Evolutionary conservation across 1,140 invertebrate genomes (phyloP).

Genomic region (Lepidotrigona ventralis): DNA sequence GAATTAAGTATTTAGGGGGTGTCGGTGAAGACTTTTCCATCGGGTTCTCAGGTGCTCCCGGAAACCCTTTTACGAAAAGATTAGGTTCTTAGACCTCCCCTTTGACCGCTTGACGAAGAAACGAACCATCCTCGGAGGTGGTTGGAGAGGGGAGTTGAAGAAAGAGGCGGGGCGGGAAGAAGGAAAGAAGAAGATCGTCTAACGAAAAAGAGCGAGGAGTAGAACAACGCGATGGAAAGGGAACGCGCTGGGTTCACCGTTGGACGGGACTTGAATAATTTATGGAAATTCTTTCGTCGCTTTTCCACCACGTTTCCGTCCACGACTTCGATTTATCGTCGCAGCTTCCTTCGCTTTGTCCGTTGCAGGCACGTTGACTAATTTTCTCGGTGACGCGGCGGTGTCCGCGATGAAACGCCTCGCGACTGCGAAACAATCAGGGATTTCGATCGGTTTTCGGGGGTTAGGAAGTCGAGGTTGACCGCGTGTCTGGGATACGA

Average conservation of each 20-base stretch:
- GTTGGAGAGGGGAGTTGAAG: neutral
- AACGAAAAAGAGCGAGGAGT: neutral
- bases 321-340: constrained; percentile 41
- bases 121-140: neutral
- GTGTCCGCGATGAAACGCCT: neutral
- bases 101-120: constrained; percentile 51
- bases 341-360: neutral
- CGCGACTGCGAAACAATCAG: constrained; percentile 1
- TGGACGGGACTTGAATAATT: constrained; percentile 65
- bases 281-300: constrained; percentile 53
- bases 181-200: neutral
- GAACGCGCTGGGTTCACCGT: constrained; percentile 21
- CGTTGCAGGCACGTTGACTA: constrained; percentile 1
- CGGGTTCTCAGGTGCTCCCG: constrained; percentile 62
- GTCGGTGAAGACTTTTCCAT: constrained; percentile 58
- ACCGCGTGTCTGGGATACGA: too few relatives aligned
- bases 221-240: neutral
- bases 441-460: too few relatives aligned
- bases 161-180: neutral
- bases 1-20: constrained; percentile 79
- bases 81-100: constrained; percentile 66
- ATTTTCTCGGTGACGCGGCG: constrained; percentile 1
- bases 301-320: constrained; percentile 4
- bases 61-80: constrained; percentile 70
- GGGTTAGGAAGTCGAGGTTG: neutral